phyloP scores from a whole-genome alignment of 2,113 vertebrate species.

The Sminthopsis crassicaudata region DNA sequence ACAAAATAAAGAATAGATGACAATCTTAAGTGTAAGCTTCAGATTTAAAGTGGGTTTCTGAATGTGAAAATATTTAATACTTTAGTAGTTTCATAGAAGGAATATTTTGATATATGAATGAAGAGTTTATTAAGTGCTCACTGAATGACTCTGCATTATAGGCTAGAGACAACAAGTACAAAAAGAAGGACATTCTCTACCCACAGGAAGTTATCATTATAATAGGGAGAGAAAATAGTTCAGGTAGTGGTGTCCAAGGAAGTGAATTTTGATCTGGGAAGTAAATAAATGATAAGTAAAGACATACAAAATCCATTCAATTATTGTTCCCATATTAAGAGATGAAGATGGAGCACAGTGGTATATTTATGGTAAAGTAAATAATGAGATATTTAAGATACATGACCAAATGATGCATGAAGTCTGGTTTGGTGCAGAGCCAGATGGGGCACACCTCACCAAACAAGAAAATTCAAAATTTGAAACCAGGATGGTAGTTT shows the following conservation, averaged over 20 bases:
- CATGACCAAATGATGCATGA: neutral
- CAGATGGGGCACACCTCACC: neutral
- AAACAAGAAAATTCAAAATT: neutral
- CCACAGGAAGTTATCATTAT: neutral
- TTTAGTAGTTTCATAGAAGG: slow-evolving; percentile 23
- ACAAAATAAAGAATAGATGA: slow-evolving; percentile 52
- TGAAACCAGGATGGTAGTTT: neutral
- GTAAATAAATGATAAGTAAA: neutral
- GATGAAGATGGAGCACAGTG: neutral
- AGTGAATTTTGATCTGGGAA: neutral
- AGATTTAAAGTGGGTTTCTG: neutral
- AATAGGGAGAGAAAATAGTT: neutral
- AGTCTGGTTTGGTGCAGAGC: neutral
- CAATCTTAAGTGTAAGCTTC: slow-evolving; percentile 31
- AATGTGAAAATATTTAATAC: slow-evolving; percentile 36
- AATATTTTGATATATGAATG: slow-evolving; percentile 9
- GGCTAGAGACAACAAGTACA: neutral
- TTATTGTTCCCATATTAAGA: neutral
- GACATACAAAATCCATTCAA: neutral
- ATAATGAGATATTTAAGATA: neutral
- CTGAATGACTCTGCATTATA: neutral
- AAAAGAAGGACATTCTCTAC: neutral
- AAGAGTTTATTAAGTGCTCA: neutral
- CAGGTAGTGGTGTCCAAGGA: neutral
- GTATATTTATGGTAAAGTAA: neutral